Base-by-base conservation (phyloP, 2,888 invertebrate species). In the Julus scandinavius region DNA sequence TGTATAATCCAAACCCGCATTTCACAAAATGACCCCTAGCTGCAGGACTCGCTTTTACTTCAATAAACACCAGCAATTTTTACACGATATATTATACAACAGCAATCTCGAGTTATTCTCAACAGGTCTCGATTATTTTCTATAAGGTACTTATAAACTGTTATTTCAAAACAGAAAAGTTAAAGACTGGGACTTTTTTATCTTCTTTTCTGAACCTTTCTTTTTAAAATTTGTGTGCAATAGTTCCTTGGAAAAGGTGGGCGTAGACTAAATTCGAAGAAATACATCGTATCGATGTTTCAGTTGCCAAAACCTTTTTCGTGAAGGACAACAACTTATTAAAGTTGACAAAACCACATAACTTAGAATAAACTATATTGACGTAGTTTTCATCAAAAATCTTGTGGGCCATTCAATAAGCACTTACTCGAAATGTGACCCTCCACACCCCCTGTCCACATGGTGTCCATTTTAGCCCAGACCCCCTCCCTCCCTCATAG, bases 61-160 rank as follows among this genome's bases (percentile, higher is more conserved):
- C 80, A 80, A 80, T 38, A 13, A 80, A 80, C 38, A 80, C 80
- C 38, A 80, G 40, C 38, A 80, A 80, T 80, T 80, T 80, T 38
- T 80, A 11, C 15, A 80, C 11, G n/a, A n/a, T n/a, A n/a, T n/a
- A n/a, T n/a, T n/a, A 0, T 29, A 20, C 20, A 20, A 72, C 72
- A 72, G 11, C 5, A 3, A 72, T 72, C 72, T 40, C 38, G 38
- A 80, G 38, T 15, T 80, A 38, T 80, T 11, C 80, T 80, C 80
- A 38, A 80, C 80, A 13, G 38, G 80, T 29, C 72, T 20, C 20
- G 63, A 6, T 63, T 50, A 50, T 7, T 20, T 54, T 17, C 4
- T n/a, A n/a, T 20, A 7, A 6, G 20, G 7, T 20, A 63, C 63
- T 63, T 45, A n/a, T 38, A 80, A 80, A 38, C 80, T 80, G 80